phyloP scores from a whole-genome alignment of 2,113 vertebrate species.

The Coptodon rendalli region DNA sequence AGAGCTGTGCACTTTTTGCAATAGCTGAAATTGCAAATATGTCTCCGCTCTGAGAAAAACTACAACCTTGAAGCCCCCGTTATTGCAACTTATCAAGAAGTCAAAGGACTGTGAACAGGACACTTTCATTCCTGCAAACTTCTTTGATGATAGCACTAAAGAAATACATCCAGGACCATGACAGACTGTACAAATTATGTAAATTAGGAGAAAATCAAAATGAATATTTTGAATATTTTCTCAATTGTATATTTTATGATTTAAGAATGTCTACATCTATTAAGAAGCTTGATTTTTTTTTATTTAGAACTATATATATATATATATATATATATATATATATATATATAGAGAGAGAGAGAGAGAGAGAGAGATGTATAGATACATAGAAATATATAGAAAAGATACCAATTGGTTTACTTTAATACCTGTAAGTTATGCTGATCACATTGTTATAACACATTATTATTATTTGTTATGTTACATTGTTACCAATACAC shows the following conservation, averaged over 20 bases:
- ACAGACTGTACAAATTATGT: not conserved
- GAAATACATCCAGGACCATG: not conserved
- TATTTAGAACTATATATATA: not conserved
- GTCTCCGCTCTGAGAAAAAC: not conserved
- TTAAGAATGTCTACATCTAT: not conserved
- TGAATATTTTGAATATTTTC: not conserved
- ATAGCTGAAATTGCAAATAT: not conserved
- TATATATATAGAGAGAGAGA: too few relatives aligned
- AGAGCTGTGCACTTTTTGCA: not conserved
- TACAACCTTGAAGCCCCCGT: not conserved
- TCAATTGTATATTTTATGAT: not conserved
- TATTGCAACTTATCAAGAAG: not conserved
- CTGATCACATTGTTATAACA: not conserved
- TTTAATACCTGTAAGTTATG: not conserved
- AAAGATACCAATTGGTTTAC: too few relatives aligned
- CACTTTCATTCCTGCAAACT: not conserved
- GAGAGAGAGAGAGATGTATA: too few relatives aligned
- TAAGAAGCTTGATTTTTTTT: not conserved
- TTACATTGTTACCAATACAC: not conserved
- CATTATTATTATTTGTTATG: not conserved
- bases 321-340: not conserved
- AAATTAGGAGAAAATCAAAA: not conserved
- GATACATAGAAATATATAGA: accelerated
- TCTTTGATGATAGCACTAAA: not conserved
- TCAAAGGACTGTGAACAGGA: not conserved